phyloP scores from a whole-genome alignment of 2,888 invertebrate genomes.

The Melanotus villosus region DNA sequence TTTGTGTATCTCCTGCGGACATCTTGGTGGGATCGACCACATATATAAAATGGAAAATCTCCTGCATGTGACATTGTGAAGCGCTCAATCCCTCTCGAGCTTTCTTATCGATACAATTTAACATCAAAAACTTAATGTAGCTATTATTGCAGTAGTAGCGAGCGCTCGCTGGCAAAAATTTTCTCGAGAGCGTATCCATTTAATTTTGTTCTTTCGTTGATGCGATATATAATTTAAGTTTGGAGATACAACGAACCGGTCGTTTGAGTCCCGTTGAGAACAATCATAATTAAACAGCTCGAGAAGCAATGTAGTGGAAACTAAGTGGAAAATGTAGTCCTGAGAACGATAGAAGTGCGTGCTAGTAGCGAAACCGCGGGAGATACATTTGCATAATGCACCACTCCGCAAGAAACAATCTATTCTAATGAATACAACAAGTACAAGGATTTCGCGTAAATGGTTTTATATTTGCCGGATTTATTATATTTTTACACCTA shows the following conservation, averaged over 20 bases:
- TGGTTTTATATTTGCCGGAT: slow-evolving; percentile 26
- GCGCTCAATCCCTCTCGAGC: slow-evolving; percentile 55
- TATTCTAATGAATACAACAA: slow-evolving; percentile 46
- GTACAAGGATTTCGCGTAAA: slow-evolving; percentile 34
- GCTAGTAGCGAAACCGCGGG: slow-evolving; percentile 57
- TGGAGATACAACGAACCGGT: slow-evolving; percentile 54
- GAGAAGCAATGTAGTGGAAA: slow-evolving; percentile 61
- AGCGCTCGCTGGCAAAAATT: slow-evolving; percentile 42
- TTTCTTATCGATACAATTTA: slow-evolving; percentile 58
- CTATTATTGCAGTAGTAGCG: slow-evolving; percentile 49
- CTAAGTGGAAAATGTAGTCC: slow-evolving; percentile 57
- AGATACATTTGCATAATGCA: slow-evolving; percentile 63
- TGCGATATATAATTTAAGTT: slow-evolving; percentile 56
- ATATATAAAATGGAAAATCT: slow-evolving; percentile 61
- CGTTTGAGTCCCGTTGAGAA: slow-evolving; percentile 59
- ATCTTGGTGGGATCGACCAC: slow-evolving; percentile 52
- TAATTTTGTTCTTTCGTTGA: slow-evolving; percentile 48
- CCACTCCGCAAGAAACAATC: slow-evolving; percentile 54
- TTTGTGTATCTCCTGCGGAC: slow-evolving; percentile 52
- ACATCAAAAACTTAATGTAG: slow-evolving; percentile 53
- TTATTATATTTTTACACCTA: slow-evolving; percentile 17
- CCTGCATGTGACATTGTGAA: slow-evolving; percentile 58
- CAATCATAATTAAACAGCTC: slow-evolving; percentile 63
- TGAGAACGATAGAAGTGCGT: slow-evolving; percentile 55
- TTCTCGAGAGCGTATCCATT: slow-evolving; percentile 49